Evolutionary conservation across 2,888 invertebrate species (phyloP).

Genomic region (Sinotaia quadrata): DNA sequence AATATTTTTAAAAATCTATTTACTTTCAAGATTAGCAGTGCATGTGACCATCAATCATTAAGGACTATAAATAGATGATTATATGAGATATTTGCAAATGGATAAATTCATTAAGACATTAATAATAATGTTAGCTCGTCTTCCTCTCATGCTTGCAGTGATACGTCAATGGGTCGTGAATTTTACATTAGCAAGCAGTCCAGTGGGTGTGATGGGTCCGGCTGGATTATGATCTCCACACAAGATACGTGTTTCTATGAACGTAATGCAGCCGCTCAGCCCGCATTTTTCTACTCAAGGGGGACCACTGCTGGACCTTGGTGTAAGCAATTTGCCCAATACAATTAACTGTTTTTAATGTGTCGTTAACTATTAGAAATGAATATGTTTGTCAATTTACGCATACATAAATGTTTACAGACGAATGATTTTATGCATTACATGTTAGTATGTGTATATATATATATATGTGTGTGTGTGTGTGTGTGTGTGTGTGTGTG

Average conservation of each 20-base stretch:
- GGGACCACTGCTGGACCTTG: constrained; percentile 12
- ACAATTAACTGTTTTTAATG: too few relatives aligned
- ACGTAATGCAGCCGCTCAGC: constrained; percentile 34
- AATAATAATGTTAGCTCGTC: too few relatives aligned
- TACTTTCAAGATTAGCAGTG: too few relatives aligned
- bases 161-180: constrained; percentile 46
- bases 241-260: constrained; percentile 48
- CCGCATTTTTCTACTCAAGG: constrained; percentile 48
- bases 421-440: neutral
- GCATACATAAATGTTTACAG: neutral
- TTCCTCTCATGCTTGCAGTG: constrained; percentile 38
- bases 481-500: neutral
- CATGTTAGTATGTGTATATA: neutral
- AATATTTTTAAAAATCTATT: too few relatives aligned
- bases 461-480: constrained; percentile 6
- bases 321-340: constrained; percentile 18
- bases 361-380: too few relatives aligned
- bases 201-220: constrained; percentile 44
- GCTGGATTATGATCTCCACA: constrained; percentile 56
- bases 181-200: constrained; percentile 47
- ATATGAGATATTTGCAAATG: too few relatives aligned
- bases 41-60: too few relatives aligned
- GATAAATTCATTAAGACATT: too few relatives aligned
- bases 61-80: neutral
- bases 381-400: neutral